Percentiles rank a stretch among this genome's conserved stretches.
Conservation (phyloP, 2,888 invertebrate genomes). For the Standfussiana lucernea region DNA sequence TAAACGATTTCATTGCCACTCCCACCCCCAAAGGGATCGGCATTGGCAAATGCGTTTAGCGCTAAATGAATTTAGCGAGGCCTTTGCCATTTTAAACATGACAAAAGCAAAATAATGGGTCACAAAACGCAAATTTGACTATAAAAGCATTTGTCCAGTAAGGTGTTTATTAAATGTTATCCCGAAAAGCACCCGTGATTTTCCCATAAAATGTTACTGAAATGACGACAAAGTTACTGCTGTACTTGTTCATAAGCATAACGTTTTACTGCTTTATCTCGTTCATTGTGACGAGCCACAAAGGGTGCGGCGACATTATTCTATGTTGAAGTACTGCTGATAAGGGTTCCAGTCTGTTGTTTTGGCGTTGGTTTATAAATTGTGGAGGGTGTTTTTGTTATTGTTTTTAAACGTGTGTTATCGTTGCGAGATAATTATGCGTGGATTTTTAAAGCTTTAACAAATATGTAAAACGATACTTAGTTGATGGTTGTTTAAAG, state of each 20-base stretch:
- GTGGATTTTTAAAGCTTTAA: not conserved
- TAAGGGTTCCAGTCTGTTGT: conserved; percentile 41
- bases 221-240: conserved; percentile 15
- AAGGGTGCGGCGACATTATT: conserved; percentile 24
- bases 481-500: not conserved
- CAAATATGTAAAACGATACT: not conserved
- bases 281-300: conserved; percentile 29
- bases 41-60: not conserved
- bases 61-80: not conserved
- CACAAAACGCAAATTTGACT: not conserved
- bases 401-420: not conserved
- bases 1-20: not conserved
- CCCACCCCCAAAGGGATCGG: not conserved
- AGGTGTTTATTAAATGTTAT: not conserved
- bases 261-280: conserved; percentile 41
- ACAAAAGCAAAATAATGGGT: not conserved
- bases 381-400: conserved; percentile 6
- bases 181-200: conserved; percentile 1
- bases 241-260: conserved; percentile 31
- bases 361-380: conserved; percentile 13
- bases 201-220: conserved; percentile 1
- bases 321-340: conserved; percentile 26
- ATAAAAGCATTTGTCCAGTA: not conserved
- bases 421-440: not conserved
- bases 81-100: not conserved